phyloP scores from a whole-genome alignment of 2,888 invertebrate species.

The Standfussiana lucernea region DNA sequence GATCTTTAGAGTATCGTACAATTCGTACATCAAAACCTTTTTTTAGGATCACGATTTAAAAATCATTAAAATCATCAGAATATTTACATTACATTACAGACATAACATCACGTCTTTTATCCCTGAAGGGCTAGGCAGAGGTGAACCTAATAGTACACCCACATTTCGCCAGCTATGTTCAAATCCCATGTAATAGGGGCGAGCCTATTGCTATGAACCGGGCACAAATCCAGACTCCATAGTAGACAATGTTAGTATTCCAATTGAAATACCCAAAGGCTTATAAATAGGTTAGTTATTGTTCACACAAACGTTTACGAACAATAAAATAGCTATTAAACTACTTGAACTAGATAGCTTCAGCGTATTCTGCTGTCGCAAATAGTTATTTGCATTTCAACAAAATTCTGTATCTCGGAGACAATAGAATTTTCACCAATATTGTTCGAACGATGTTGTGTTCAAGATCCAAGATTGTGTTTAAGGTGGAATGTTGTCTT shows the following conservation, averaged over 20 bases:
- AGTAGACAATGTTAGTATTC: not conserved
- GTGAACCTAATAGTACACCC: too few species aligned
- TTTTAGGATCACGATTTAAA: not conserved
- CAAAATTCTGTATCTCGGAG: conserved; percentile 37
- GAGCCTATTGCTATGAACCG: too few species aligned
- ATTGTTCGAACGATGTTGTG: conserved; percentile 34
- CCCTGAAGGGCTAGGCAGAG: too few species aligned
- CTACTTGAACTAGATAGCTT: conserved; percentile 48
- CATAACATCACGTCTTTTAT: too few species aligned
- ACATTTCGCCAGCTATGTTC: too few species aligned
- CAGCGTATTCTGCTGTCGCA: conserved; percentile 32
- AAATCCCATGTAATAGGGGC: too few species aligned
- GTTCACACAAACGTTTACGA: conserved; percentile 34
- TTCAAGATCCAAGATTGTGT: conserved; percentile 45
- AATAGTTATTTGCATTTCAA: conserved; percentile 54
- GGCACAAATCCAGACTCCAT: too few species aligned
- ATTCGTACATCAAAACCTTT: not conserved
- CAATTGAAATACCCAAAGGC: conserved; percentile 3
- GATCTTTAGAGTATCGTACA: not conserved
- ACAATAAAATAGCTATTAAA: conserved; percentile 55
- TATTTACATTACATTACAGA: not conserved
- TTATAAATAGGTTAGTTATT: conserved; percentile 21
- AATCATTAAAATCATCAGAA: not conserved
- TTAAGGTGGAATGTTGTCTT: conserved; percentile 24
- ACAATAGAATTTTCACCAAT: conserved; percentile 60